phyloP scores from a whole-genome alignment of 2,888 invertebrate species.

The Drosophila barbarae region DNA sequence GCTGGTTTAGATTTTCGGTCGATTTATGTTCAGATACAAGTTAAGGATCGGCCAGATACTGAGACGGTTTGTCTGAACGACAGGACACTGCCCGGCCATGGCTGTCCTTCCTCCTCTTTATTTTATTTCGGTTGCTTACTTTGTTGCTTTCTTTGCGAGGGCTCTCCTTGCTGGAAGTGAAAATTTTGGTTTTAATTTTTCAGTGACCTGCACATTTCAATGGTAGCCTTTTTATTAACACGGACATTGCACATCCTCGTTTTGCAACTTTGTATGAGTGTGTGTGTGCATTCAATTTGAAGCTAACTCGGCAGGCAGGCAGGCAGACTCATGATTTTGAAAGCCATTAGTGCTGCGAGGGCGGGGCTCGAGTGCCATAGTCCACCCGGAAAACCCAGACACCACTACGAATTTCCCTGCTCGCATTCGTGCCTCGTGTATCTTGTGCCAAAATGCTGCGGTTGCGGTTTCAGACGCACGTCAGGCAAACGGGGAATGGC shows the following conservation, averaged over 20 bases:
- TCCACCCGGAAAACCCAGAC: no score
- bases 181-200: slow-evolving; percentile 44
- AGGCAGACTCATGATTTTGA: slow-evolving; percentile 32
- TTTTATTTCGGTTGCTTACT: slow-evolving; percentile 5
- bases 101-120: neutral
- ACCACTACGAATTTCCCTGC: slow-evolving; percentile 12
- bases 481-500: slow-evolving; percentile 28
- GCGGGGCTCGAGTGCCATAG: neutral
- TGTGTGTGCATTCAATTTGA: slow-evolving; percentile 37
- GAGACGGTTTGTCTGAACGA: slow-evolving; percentile 1
- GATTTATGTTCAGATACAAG: slow-evolving; percentile 9
- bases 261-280: no score
- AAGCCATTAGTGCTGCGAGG: slow-evolving; percentile 46
- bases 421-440: slow-evolving; percentile 3
- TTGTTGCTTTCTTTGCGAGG: slow-evolving; percentile 1
- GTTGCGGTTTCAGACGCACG: slow-evolving; percentile 30
- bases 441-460: slow-evolving; percentile 49
- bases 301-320: slow-evolving; percentile 25
- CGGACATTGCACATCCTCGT: no score
- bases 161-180: neutral
- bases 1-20: neutral
- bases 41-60: slow-evolving; percentile 6
- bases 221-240: slow-evolving; percentile 18
- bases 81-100: slow-evolving; percentile 22
- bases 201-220: slow-evolving; percentile 44